These are phyloP conservation scores for Melipona quadrifasciata DNA, from an alignment of 1,140 invertebrate genomes.

Conservation along the genomic window DNA sequence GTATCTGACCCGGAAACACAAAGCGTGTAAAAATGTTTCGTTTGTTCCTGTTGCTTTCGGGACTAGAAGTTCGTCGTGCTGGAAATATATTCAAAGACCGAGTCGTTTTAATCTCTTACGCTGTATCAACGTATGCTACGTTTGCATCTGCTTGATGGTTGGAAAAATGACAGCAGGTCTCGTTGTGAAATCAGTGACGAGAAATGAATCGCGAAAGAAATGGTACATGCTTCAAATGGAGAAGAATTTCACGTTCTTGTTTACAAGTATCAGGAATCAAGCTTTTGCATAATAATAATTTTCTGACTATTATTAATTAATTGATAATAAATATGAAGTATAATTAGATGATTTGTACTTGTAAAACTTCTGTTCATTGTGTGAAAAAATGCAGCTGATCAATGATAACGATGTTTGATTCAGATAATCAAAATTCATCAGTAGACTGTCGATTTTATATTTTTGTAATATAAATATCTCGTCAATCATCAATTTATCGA, in stretches of 20 bases:
- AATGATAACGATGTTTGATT: no score
- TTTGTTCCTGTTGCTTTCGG: constrained; percentile 1
- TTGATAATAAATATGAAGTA: no score
- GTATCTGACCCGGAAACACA: not conserved
- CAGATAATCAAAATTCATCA: no score
- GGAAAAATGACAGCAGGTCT: not conserved
- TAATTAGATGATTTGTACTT: no score
- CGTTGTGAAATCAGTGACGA: not conserved
- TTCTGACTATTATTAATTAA: no score
- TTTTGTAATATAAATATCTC: no score
- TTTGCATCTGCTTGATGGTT: not conserved
- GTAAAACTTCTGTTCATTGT: no score
- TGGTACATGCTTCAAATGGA: not conserved
- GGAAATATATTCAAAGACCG: constrained; percentile 7
- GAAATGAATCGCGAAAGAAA: not conserved
- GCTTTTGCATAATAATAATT: no score
- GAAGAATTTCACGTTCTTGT: not conserved
- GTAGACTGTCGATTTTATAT: no score
- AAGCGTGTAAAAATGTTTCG: not conserved
- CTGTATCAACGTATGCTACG: not conserved
- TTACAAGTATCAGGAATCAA: not conserved
- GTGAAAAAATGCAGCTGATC: no score
- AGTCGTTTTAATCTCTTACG: constrained; percentile 51
- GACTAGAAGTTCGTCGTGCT: not conserved
- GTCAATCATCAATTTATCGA: no score